Conservation (phyloP, 2,888 invertebrate species). For the Diogma glabrata region DNA sequence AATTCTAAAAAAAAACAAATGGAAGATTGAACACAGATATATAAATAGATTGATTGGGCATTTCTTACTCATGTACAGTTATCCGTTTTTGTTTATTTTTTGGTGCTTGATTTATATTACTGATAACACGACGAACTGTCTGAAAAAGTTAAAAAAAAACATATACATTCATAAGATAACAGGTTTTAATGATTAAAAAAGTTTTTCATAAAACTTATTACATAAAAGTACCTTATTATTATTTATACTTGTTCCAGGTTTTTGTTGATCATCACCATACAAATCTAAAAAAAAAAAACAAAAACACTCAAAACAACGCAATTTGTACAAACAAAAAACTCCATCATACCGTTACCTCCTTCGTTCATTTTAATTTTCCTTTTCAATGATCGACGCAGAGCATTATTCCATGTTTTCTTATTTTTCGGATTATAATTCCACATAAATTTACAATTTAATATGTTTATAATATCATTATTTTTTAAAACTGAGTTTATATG, state of each 20-base stretch:
- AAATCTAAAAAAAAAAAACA: no score
- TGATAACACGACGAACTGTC: background rate
- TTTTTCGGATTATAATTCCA: background rate
- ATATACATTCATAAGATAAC: background rate
- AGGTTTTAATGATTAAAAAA: background rate
- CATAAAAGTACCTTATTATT: no score
- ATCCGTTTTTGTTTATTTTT: background rate
- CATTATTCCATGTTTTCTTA: background rate
- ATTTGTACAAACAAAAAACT: no score
- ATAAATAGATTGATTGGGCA: background rate
- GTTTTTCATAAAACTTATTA: no score
- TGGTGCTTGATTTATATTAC: constrained; percentile 1
- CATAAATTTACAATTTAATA: background rate
- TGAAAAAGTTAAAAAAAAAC: background rate
- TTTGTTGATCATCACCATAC: no score
- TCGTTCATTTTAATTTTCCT: no score
- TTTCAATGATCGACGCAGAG: no score
- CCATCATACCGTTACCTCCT: background rate
- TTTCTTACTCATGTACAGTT: constrained; percentile 1
- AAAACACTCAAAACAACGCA: no score
- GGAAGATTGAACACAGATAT: background rate
- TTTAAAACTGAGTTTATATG: background rate
- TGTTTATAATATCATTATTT: background rate
- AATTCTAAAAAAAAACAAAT: no score
- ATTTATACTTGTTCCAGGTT: no score